These are phyloP conservation scores for Mormyrops boulengeri DNA, from an alignment of 2,797 vertebrate species.

Conservation along the genomic window DNA sequence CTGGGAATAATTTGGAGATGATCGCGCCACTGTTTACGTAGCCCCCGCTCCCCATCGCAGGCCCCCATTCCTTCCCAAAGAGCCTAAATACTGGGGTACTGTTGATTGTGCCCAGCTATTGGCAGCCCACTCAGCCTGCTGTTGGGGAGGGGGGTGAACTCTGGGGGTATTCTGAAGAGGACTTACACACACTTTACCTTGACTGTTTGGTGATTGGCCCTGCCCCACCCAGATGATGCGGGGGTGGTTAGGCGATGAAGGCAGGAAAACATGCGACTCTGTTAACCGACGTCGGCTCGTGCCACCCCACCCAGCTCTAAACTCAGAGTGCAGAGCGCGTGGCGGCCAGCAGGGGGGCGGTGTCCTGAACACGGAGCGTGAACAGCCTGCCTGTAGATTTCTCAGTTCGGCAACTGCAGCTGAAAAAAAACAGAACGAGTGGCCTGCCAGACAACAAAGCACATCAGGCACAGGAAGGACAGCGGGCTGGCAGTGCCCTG, in stretches of 20 bases:
- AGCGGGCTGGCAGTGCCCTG: not conserved
- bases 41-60: not conserved
- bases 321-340: not conserved
- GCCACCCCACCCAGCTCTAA: not conserved
- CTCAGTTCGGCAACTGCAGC: not conserved
- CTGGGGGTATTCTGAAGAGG: not conserved
- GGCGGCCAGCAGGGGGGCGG: not conserved
- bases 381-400: not conserved
- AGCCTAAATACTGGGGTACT: not conserved
- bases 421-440: not conserved
- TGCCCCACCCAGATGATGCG: not conserved
- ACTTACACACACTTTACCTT: not conserved
- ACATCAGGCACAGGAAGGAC: not conserved
- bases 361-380: too few relatives aligned
- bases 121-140: not conserved
- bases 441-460: not conserved
- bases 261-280: not conserved
- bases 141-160: not conserved
- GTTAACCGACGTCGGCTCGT: not conserved
- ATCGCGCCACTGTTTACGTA: not conserved
- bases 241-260: not conserved
- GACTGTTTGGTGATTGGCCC: not conserved
- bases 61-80: not conserved
- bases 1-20: slow-evolving; percentile 14
- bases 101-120: slow-evolving; percentile 2